These are phyloP conservation scores for Acrocephalus scirpaceus DNA, from an alignment of 2,797 vertebrate species.

Conservation along the genomic window DNA sequence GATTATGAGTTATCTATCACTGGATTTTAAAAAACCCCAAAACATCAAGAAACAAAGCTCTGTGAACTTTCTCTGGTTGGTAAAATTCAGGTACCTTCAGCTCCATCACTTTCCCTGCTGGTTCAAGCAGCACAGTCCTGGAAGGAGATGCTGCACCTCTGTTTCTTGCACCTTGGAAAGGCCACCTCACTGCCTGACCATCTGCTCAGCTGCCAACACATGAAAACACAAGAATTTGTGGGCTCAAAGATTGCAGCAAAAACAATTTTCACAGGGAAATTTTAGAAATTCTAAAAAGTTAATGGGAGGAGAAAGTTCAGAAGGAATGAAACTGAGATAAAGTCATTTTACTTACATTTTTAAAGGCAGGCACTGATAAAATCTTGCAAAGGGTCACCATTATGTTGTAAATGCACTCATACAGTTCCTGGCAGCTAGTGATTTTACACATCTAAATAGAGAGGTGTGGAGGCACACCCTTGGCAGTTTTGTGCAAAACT, in stretches of 20 bases:
- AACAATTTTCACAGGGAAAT: background rate
- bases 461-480: conserved; percentile 5
- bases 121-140: background rate
- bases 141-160: background rate
- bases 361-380: background rate
- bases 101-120: fast-evolving
- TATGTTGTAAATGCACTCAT: background rate
- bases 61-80: background rate
- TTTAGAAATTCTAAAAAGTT: background rate
- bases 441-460: background rate
- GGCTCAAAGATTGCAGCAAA: background rate
- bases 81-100: background rate
- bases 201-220: background rate
- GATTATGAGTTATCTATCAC: background rate
- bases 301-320: background rate
- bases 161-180: background rate
- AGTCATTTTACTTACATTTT: background rate
- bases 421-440: background rate
- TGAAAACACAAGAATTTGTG: background rate
- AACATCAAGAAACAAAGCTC: background rate
- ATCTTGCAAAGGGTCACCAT: background rate
- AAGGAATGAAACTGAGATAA: background rate
- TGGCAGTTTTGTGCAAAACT: background rate
- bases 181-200: background rate
- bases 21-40: background rate